phyloP scores from a whole-genome alignment of 2,113 vertebrate genomes.

The Arizona elegans region DNA sequence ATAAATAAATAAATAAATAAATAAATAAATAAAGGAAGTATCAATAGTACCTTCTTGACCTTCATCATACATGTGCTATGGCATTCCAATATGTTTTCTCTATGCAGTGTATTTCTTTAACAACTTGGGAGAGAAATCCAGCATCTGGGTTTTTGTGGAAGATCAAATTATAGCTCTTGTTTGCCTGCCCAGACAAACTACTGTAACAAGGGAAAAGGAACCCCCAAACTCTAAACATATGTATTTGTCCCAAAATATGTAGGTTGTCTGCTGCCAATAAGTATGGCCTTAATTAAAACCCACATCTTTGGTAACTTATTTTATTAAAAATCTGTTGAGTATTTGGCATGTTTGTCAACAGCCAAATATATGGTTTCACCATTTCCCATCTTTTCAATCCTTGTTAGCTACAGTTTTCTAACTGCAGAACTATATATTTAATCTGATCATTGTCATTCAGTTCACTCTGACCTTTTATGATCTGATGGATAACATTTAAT shows the following conservation, averaged over 20 bases:
- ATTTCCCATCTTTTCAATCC: not conserved
- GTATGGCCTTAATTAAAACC: not conserved
- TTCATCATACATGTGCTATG: not conserved
- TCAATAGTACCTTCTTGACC: not conserved
- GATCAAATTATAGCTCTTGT: not conserved
- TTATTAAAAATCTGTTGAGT: not conserved
- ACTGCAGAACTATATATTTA: not conserved
- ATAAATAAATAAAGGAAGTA: not conserved
- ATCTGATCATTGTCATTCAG: not conserved
- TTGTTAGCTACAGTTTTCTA: not conserved
- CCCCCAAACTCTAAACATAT: not conserved
- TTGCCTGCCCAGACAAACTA: not conserved
- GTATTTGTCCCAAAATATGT: not conserved
- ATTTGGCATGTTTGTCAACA: not conserved
- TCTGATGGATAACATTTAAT: not conserved
- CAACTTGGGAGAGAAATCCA: not conserved
- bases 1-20: too few relatives aligned
- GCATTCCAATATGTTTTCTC: not conserved
- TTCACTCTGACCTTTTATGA: not conserved
- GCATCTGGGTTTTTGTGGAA: not conserved
- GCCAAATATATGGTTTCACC: not conserved
- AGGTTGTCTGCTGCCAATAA: not conserved
- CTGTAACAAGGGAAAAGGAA: not conserved
- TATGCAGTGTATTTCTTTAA: not conserved
- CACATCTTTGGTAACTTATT: not conserved